Conservation (phyloP, 2,113 vertebrate species). For the Corydoras maculifer region DNA sequence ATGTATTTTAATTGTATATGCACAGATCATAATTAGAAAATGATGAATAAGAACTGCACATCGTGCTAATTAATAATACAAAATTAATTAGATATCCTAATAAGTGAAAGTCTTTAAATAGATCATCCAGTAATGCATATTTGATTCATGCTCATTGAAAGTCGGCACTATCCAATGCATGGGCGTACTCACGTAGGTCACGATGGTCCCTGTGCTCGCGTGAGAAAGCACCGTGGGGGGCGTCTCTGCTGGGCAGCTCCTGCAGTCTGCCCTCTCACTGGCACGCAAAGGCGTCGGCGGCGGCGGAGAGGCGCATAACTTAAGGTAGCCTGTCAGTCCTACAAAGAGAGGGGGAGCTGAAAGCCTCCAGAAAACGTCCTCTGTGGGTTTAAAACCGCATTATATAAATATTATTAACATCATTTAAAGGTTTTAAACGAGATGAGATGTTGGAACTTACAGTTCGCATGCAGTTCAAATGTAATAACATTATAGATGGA, state of each 20-base stretch:
- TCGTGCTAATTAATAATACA: neutral
- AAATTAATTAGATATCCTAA: neutral
- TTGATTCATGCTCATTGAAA: too few species aligned
- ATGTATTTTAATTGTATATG: too few species aligned
- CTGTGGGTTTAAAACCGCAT: too few species aligned
- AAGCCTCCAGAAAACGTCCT: neutral
- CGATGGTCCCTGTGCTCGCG: constrained; percentile 3
- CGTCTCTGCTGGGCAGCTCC: constrained; percentile 11
- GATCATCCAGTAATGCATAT: too few species aligned
- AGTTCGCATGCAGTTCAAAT: too few species aligned
- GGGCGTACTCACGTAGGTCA: neutral
- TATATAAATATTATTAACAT: too few species aligned
- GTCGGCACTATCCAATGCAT: too few species aligned
- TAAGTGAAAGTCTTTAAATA: too few species aligned
- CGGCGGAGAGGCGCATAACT: neutral
- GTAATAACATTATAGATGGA: too few species aligned
- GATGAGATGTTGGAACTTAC: too few species aligned
- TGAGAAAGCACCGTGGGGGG: constrained; percentile 21
- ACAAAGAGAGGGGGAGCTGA: neutral
- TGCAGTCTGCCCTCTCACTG: constrained; percentile 2
- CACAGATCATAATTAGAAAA: too few species aligned
- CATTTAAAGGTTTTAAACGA: too few species aligned
- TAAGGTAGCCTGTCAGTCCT: neutral
- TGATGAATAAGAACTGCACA: neutral
- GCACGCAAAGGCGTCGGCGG: constrained; percentile 15